Conservation (phyloP, 2,113 vertebrate species). For the Mellivora capensis region DNA sequence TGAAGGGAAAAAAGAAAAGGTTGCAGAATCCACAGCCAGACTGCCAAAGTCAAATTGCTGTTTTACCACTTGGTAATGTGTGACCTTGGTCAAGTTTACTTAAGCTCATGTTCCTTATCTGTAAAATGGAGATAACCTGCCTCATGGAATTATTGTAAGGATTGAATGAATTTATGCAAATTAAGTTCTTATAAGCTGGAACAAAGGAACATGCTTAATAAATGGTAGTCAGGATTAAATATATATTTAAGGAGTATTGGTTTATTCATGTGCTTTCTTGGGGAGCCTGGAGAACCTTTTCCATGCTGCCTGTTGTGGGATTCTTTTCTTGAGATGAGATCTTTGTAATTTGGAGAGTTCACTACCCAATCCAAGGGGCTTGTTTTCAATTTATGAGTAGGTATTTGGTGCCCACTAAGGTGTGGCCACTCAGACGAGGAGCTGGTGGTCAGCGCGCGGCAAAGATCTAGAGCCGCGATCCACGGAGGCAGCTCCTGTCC, state of each 20-base stretch:
- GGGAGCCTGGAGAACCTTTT: not conserved
- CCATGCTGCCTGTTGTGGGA: not conserved
- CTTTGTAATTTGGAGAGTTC: not conserved
- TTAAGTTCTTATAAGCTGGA: not conserved
- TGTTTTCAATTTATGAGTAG: not conserved
- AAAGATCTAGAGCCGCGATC: not conserved
- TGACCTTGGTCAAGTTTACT: not conserved
- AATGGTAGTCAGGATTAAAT: not conserved
- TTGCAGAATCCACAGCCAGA: not conserved
- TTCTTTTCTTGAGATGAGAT: not conserved
- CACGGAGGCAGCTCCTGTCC: not conserved
- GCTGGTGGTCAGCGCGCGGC: not conserved
- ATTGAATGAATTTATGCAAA: not conserved
- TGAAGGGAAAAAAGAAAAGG: not conserved
- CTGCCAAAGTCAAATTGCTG: not conserved
- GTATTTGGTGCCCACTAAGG: not conserved
- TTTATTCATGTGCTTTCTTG: not conserved
- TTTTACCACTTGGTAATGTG: not conserved
- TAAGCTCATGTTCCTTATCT: not conserved
- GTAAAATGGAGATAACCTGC: not conserved
- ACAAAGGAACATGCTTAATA: not conserved
- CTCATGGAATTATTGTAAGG: not conserved
- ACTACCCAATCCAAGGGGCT: not conserved
- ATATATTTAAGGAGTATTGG: not conserved
- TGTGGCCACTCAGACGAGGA: not conserved